These are phyloP conservation scores for Parazoanthus darwini DNA, from an alignment of 92 coral and sea anemone genomes.

Conservation along the genomic window DNA sequence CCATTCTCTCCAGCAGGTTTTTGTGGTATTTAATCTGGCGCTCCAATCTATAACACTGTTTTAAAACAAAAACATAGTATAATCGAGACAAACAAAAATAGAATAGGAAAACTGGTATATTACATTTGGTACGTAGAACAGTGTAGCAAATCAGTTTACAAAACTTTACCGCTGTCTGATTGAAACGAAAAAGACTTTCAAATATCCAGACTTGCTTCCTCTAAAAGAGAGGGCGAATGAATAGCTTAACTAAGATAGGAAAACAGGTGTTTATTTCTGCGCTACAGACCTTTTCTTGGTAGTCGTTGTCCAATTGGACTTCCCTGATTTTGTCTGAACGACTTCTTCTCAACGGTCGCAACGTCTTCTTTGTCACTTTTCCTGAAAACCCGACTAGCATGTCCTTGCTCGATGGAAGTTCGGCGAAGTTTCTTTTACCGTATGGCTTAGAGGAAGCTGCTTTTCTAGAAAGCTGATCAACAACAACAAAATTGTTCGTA, in stretches of 20 bases:
- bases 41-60: slow-evolving; percentile 52
- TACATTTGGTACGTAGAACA: background rate
- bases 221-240: background rate
- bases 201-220: background rate
- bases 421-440: background rate
- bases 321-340: slow-evolving; percentile 66
- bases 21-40: slow-evolving; percentile 45
- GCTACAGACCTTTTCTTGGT: slow-evolving; percentile 51
- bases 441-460: background rate
- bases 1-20: slow-evolving; percentile 49
- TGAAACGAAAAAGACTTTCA: background rate
- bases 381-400: slow-evolving; percentile 57
- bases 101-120: too few species aligned
- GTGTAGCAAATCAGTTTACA: background rate
- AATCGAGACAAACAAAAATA: too few species aligned
- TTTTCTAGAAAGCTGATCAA: background rate
- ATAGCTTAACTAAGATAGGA: background rate
- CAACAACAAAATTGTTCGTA: background rate
- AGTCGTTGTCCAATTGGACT: slow-evolving; percentile 40
- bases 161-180: too few species aligned
- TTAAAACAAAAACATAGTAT: background rate
- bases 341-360: slow-evolving; percentile 55
- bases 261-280: background rate
- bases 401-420: background rate
- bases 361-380: slow-evolving; percentile 29